Conservation (phyloP, 1,140 invertebrate genomes). For the Venustaconcha ellipsiformis region DNA sequence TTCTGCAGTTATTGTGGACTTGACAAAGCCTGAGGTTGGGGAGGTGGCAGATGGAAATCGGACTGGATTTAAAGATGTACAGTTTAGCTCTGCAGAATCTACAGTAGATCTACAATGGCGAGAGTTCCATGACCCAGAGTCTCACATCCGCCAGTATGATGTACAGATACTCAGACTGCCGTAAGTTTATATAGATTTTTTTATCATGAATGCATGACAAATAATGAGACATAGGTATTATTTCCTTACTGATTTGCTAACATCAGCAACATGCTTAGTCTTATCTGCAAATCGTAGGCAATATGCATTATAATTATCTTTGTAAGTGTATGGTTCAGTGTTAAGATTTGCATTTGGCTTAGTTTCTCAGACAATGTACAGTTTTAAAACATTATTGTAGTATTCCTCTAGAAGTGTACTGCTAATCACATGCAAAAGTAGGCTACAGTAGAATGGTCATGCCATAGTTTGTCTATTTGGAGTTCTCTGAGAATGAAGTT, state of each 20-base stretch:
- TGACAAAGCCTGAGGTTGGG: constrained; percentile 42
- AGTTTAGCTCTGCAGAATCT: constrained; percentile 28
- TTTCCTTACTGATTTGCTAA: neutral
- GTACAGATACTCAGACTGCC: constrained; percentile 33
- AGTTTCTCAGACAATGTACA: no score
- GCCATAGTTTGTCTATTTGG: no score
- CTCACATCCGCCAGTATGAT: constrained; percentile 41
- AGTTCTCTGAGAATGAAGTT: no score
- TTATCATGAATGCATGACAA: neutral
- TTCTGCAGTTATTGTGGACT: constrained; percentile 39
- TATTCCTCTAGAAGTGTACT: no score
- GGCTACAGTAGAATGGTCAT: no score
- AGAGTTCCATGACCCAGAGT: constrained; percentile 45
- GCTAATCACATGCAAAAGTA: no score
- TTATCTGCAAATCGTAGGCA: no score
- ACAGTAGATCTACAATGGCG: constrained; percentile 47
- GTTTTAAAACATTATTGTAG: no score
- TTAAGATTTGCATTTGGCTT: no score
- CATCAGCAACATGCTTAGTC: no score
- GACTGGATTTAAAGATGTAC: constrained; percentile 31
- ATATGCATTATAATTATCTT: no score
- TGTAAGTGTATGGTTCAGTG: no score
- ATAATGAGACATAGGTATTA: neutral
- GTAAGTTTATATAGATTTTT: constrained; percentile 20
- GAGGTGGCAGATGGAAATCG: constrained; percentile 41